Base-by-base conservation (phyloP, 2,113 vertebrate genomes). In the Chinchilla lanigera region DNA sequence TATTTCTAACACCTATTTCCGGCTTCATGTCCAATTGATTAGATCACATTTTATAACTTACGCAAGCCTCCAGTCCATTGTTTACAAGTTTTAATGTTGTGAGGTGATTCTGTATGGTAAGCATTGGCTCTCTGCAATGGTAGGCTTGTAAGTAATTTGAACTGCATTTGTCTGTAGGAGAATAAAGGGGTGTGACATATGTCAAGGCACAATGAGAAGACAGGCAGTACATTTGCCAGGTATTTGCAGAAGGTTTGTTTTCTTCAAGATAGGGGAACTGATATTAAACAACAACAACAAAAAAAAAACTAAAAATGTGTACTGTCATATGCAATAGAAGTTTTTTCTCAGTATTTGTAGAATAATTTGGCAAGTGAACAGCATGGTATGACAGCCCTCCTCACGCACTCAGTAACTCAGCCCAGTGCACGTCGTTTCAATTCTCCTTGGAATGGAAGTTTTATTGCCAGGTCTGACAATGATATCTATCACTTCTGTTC, bases 91-190 rank as follows among this genome's bases (percentile, higher is more conserved):
- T 93, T 92, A 67, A 71, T 30, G 78, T 58, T 81, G 44, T 61
- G 20, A 61, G 13, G 13, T n/a, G 7, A 61, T 90, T 75, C 60
- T 67, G 30, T 35, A 71, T 24, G 26, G 2, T 47, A 67, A 58
- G 7, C 6, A 71, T 24, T 56, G 41, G 14, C 7, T 89, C 3
- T 19, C 88, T 61, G 12, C 2, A 61, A 24, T 10, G n/a, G 16
- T 38, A 35, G 26, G 38, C 24, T 94, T 90, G 85, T 33, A 85
- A 87, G 56, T 12, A 50, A 84, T 90, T 54, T 90, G 56, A 90
- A 22, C 5, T 91, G 11, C 47, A 41, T 60, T 8, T 28, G 47
- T 19, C 77, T n/a, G 77, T 61, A 80, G 26, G 81, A 63, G 33
- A 26, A 54, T 75, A 38, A 86, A 7, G 17, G 35, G 30, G 13